These are phyloP conservation scores for Perca fluviatilis DNA, from an alignment of 2,113 vertebrate genomes.

Conservation along the genomic window DNA sequence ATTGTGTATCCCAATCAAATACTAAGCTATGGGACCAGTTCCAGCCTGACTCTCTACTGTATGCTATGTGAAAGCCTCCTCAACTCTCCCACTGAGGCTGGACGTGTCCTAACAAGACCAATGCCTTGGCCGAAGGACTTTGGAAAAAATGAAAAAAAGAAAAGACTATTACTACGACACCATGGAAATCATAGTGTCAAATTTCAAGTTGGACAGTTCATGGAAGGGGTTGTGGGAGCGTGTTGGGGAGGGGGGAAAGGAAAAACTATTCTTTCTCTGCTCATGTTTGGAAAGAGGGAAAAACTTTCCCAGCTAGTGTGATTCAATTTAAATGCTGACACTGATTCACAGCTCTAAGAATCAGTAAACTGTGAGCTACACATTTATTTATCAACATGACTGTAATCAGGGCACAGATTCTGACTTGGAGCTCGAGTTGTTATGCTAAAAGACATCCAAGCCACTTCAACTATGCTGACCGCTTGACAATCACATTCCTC, in stretches of 20 bases:
- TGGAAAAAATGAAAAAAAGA: conserved; percentile 42
- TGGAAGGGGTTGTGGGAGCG: conserved; percentile 14
- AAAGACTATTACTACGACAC: conserved; percentile 33
- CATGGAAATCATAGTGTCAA: conserved; percentile 56
- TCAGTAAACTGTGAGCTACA: conserved; percentile 14
- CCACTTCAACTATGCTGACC: conserved; percentile 39
- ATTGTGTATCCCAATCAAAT: conserved; percentile 31
- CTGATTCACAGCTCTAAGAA: conserved; percentile 19
- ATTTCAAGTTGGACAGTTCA: conserved; percentile 55
- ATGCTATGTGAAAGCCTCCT: conserved; percentile 25
- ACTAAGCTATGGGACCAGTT: conserved; percentile 19
- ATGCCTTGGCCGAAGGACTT: conserved; percentile 42
- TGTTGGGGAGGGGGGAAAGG: conserved; percentile 35
- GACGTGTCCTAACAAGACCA: conserved; percentile 71
- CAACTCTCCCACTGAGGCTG: conserved; percentile 39
- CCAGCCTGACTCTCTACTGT: conserved; percentile 1
- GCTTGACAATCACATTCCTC: conserved; percentile 68
- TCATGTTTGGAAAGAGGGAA: conserved; percentile 42
- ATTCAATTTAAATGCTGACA: conserved; percentile 32
- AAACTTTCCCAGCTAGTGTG: conserved; percentile 13
- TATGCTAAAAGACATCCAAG: conserved; percentile 13
- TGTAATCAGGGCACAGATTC: conserved; percentile 22
- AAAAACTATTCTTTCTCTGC: conserved; percentile 40
- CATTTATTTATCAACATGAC: conserved; percentile 2
- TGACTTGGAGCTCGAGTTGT: conserved; percentile 20